Percentiles rank a stretch among this genome's conserved stretches.
phyloP scores from a whole-genome alignment of 2,113 vertebrate species.

The Phrynosoma blainvillii region DNA sequence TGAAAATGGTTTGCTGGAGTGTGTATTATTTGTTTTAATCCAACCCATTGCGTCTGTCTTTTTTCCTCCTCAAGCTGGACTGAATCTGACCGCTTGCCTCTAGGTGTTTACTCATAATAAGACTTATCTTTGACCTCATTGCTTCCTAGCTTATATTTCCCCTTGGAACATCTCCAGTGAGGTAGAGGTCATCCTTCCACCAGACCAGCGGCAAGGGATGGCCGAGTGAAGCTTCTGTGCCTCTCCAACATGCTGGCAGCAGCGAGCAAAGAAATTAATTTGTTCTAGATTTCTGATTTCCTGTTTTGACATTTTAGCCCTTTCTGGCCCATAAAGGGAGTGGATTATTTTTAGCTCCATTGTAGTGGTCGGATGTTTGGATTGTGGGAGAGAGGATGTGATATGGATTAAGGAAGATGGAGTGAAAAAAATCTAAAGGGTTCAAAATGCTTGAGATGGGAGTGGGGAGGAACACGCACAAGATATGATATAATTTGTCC shows the following conservation, averaged over 20 bases:
- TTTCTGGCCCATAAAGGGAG: constrained; percentile 39
- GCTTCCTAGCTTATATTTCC: no score
- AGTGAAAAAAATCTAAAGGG: background rate
- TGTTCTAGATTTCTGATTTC: constrained; percentile 50
- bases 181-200: fast-evolving
- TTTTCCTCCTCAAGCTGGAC: background rate
- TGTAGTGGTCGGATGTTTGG: constrained; percentile 52
- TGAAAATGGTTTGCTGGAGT: background rate
- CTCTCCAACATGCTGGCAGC: constrained; percentile 5
- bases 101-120: background rate
- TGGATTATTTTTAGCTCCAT: constrained; percentile 53
- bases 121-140: background rate
- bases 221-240: constrained; percentile 28
- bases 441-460: background rate
- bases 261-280: constrained; percentile 37
- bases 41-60: background rate
- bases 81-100: background rate
- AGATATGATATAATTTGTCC: background rate
- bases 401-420: constrained; percentile 2
- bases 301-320: constrained; percentile 63
- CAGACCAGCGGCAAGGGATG: constrained; percentile 1
- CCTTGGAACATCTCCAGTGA: background rate
- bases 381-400: constrained; percentile 14
- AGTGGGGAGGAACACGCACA: fast-evolving
- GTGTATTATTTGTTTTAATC: background rate